phyloP scores from a whole-genome alignment of 2,888 invertebrate species.

The Bhutanitis thaidina region DNA sequence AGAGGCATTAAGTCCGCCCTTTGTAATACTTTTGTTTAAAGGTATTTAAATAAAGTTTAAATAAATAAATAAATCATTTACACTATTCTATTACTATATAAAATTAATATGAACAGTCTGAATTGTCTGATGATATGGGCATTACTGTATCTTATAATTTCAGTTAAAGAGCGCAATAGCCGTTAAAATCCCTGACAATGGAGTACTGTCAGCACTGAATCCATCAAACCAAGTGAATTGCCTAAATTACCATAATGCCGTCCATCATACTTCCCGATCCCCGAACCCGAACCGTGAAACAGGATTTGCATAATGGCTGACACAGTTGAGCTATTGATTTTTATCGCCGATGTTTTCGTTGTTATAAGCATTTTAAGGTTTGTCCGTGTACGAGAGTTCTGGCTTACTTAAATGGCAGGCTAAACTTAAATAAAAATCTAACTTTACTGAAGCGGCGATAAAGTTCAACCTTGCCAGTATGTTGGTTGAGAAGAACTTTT shows the following conservation, averaged over 20 bases:
- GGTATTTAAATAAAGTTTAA: too few species aligned
- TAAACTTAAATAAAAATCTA: too few species aligned
- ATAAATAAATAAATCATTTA: too few species aligned
- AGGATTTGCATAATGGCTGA: conserved; percentile 30
- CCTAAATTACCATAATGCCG: conserved; percentile 30
- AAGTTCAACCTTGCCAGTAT: too few species aligned
- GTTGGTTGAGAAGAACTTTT: too few species aligned
- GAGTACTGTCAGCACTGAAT: conserved; percentile 25
- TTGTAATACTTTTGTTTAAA: too few species aligned
- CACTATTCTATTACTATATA: too few species aligned
- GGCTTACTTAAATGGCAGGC: too few species aligned
- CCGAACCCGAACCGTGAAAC: conserved; percentile 2
- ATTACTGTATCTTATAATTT: not conserved
- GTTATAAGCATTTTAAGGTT: not conserved
- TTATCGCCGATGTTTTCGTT: conserved; percentile 9
- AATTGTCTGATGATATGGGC: not conserved
- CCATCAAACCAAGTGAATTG: conserved; percentile 28
- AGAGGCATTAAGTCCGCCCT: too few species aligned
- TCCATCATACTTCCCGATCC: conserved; percentile 25
- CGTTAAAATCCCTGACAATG: conserved; percentile 17
- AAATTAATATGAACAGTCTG: too few species aligned
- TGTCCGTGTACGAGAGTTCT: too few species aligned
- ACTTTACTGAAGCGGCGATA: too few species aligned
- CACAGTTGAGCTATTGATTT: conserved; percentile 23
- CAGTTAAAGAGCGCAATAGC: conserved; percentile 6